Base-by-base conservation (phyloP, 1,140 invertebrate genomes). In the Cephus cinctus region DNA sequence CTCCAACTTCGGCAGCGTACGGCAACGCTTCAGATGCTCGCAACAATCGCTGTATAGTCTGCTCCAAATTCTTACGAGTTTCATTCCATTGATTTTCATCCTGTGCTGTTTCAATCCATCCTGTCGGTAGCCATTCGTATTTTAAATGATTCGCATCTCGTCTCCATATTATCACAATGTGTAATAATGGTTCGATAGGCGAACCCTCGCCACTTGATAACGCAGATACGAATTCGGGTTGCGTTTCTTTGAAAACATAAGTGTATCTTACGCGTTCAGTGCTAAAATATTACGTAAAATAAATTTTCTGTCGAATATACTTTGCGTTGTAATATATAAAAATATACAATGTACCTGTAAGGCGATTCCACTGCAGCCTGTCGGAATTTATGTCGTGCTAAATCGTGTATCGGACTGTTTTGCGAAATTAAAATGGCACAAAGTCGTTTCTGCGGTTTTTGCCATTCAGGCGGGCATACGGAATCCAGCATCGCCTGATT, bases 121-220 rank as follows among this genome's bases (percentile, higher is more conserved):
- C 58, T 50, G 65, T 65, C 49, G 59, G 67, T 38, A 76, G 69
- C 93, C 94, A 97, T 64, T 96, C 92, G 65, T 95, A 97, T 63
- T 90, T 91, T n/a, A 96, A 76, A 44, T 88, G 85, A 15, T 85
- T 85, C 12, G 83, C 81, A 68, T 95, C 92, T 32, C 87, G 80
- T 14, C 94, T 81, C 92, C 94, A 97, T 50, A 98, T 85, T 21
- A 97, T 87, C 1, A 94, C 92, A 34, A 92, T 83, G 30, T 87
- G 82, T 34, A 88, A 71, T 20, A 86, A 68, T 27, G 87, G 81
- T 50, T 88, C 84, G 48, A 76, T 70, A 40, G 75, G 77, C 51
- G 69, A 78, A 8, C 78, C 74, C 59, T 81, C 81, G 20, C 86
- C 84, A 56, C 80, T 79, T 11, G 81, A 81, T 21, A 95, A 72